These are phyloP conservation scores for Phalera bucephala DNA, from an alignment of 2,888 invertebrate genomes.

Conservation along the genomic window DNA sequence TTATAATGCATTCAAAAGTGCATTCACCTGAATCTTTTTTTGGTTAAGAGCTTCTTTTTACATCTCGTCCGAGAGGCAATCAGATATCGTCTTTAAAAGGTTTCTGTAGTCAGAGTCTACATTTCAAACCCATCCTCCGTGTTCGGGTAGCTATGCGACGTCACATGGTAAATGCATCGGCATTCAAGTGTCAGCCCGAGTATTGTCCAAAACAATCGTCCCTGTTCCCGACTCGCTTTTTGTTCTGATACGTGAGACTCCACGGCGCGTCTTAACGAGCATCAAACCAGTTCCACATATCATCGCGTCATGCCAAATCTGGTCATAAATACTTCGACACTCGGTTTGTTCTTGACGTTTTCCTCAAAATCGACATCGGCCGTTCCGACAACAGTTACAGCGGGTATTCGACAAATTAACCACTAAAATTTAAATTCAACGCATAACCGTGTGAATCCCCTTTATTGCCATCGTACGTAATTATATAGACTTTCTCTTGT, in stretches of 20 bases:
- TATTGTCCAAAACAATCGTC: slow-evolving; percentile 73
- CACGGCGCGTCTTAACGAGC: slow-evolving; percentile 73
- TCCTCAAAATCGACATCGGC: slow-evolving; percentile 28
- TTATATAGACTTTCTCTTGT: slow-evolving; percentile 70
- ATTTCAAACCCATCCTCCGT: slow-evolving; percentile 27
- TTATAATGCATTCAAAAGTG: neutral
- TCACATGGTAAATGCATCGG: slow-evolving; percentile 63
- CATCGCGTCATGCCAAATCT: slow-evolving; percentile 69
- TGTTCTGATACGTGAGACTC: slow-evolving; percentile 74
- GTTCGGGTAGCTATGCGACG: slow-evolving; percentile 36
- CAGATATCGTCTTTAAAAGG: slow-evolving; percentile 18
- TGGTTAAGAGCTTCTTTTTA: too few relatives aligned
- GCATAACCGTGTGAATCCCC: slow-evolving; percentile 17
- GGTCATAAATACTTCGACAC: slow-evolving; percentile 65
- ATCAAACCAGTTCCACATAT: slow-evolving; percentile 73
- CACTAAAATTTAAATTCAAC: slow-evolving; percentile 22
- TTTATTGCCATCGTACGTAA: slow-evolving; percentile 42
- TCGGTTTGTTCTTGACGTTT: slow-evolving; percentile 53
- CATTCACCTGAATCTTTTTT: neutral
- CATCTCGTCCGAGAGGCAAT: too few relatives aligned
- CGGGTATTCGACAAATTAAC: slow-evolving; percentile 8
- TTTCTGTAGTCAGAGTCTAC: slow-evolving; percentile 26
- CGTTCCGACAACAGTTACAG: slow-evolving; percentile 18
- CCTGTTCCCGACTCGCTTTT: slow-evolving; percentile 62
- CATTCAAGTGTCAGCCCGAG: slow-evolving; percentile 69